Evolutionary conservation across 2,888 invertebrate species (phyloP).

Genomic region (Arctia plantaginis): DNA sequence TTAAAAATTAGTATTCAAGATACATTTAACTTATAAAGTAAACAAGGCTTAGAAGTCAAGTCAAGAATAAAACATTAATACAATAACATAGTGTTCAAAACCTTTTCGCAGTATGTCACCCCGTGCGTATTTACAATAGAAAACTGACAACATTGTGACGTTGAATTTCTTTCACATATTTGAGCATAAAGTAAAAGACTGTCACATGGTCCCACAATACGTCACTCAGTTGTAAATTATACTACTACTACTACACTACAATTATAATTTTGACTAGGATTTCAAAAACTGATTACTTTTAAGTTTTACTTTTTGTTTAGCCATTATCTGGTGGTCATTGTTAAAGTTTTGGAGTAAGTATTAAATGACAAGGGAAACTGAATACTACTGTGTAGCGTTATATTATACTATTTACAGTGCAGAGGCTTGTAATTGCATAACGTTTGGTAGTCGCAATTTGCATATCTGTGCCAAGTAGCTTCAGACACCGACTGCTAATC

Average conservation of each 20-base stretch:
- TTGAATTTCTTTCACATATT: background rate
- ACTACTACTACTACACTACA: background rate
- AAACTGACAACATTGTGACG: background rate
- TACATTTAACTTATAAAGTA: background rate
- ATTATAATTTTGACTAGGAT: background rate
- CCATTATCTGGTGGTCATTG: too few species aligned
- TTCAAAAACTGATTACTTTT: too few species aligned
- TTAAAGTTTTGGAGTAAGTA: background rate
- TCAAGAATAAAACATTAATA: too few species aligned
- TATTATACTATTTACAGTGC: background rate
- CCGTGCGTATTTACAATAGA: background rate
- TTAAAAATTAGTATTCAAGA: background rate
- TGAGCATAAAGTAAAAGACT: background rate
- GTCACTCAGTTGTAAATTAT: background rate
- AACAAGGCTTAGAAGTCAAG: too few species aligned
- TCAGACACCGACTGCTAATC: background rate
- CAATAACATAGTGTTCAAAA: too few species aligned
- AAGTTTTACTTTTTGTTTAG: too few species aligned
- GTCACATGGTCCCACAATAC: background rate
- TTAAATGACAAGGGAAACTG: background rate
- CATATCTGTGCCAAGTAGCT: background rate
- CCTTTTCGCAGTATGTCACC: too few species aligned
- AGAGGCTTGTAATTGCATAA: slow-evolving; percentile 15
- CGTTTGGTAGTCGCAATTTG: slow-evolving; percentile 3
- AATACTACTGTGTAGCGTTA: background rate